phyloP scores from a whole-genome alignment of 2,888 invertebrate genomes.

The Leucophora obtusa region DNA sequence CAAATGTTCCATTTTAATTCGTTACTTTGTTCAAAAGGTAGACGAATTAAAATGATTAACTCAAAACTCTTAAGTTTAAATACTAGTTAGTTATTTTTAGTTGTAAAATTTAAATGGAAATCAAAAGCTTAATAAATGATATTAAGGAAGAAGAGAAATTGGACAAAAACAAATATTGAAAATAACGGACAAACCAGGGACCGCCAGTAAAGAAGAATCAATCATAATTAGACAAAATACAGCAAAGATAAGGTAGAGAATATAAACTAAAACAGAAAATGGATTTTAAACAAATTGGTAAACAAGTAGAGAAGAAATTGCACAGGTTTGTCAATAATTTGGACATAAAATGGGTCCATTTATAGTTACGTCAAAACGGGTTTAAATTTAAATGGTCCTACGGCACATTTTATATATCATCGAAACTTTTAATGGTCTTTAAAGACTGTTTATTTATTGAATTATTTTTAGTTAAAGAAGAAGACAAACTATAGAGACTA shows the following conservation, averaged over 20 bases:
- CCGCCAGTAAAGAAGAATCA: conserved; percentile 63
- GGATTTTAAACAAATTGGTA: conserved; percentile 30
- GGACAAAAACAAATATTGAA: conserved; percentile 42
- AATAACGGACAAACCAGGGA: conserved; percentile 67
- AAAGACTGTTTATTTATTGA: background rate
- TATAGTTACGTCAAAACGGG: background rate
- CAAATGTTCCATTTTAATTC: background rate
- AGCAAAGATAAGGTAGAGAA: conserved; percentile 42
- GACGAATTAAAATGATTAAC: conserved; percentile 25
- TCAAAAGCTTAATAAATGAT: conserved; percentile 53
- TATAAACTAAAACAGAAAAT: conserved; percentile 33
- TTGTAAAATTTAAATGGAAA: conserved; percentile 67
- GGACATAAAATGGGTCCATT: too few species aligned
- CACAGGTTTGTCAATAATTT: background rate
- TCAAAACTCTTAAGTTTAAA: conserved; percentile 62
- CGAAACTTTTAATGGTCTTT: background rate
- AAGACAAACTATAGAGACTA: background rate
- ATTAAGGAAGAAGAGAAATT: conserved; percentile 22
- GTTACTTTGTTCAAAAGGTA: background rate
- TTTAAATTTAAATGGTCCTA: background rate
- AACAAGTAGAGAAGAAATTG: conserved; percentile 9
- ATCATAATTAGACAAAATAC: conserved; percentile 32
- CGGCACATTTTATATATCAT: too few species aligned
- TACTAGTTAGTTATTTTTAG: conserved; percentile 72
- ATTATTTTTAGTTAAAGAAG: background rate